These are phyloP conservation scores for Antrozous pallidus DNA, from an alignment of 2,797 vertebrate genomes.

Conservation along the genomic window DNA sequence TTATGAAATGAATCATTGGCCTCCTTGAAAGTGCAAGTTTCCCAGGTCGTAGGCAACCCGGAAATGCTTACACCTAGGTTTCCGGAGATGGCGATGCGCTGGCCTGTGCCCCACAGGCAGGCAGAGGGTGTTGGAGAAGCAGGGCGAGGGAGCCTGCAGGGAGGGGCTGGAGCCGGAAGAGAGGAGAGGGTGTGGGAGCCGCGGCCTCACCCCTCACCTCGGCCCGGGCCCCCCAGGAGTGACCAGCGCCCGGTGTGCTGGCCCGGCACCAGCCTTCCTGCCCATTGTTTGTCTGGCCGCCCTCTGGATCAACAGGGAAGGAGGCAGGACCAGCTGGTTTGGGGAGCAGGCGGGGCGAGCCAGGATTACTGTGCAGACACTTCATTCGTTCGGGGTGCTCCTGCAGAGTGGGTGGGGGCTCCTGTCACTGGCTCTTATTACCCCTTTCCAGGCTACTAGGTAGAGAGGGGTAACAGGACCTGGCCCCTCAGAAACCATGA, in stretches of 20 bases:
- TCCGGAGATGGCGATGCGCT: not conserved
- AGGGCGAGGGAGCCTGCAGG: not conserved
- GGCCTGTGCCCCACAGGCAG: not conserved
- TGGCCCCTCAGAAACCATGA: not conserved
- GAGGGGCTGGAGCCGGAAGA: not conserved
- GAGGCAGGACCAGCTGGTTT: not conserved
- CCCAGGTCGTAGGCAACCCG: not conserved
- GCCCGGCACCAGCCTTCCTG: constrained; percentile 40
- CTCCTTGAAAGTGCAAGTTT: constrained; percentile 32
- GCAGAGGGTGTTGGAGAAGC: not conserved
- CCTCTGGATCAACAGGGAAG: constrained; percentile 64
- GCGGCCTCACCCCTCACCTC: not conserved
- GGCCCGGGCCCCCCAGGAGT: not conserved
- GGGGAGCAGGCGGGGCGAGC: not conserved
- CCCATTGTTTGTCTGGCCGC: constrained; percentile 46
- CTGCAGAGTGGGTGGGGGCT: not conserved
- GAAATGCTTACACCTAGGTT: not conserved
- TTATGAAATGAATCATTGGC: not conserved
- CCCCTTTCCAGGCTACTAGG: not conserved
- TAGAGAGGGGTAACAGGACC: not conserved
- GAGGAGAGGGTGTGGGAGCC: not conserved
- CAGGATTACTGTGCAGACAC: not conserved
- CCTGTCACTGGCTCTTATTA: not conserved
- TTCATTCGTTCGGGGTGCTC: not conserved
- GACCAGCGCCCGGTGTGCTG: not conserved